phyloP scores from a whole-genome alignment of 2,888 invertebrate genomes.

The Eurytoma californica region DNA sequence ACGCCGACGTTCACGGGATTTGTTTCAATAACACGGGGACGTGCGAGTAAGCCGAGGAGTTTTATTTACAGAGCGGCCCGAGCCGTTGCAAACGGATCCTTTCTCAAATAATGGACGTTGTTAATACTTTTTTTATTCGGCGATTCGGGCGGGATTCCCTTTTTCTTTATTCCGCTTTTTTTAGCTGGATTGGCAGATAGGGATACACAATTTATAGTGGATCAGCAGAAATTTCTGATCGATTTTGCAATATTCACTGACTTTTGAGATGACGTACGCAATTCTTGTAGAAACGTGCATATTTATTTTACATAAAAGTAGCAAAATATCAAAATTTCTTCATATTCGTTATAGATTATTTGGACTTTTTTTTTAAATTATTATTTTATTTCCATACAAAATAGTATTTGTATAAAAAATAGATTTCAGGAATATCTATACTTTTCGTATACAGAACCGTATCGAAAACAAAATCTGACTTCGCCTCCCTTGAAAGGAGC shows the following conservation, averaged over 20 bases:
- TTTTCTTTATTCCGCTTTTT: constrained; percentile 18
- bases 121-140: constrained; percentile 6
- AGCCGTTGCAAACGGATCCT: constrained; percentile 29
- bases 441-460: background rate
- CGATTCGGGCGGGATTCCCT: background rate
- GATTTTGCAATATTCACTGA: no score
- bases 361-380: no score
- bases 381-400: no score
- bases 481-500: background rate
- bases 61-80: constrained; percentile 39
- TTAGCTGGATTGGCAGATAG: background rate
- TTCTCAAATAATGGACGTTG: constrained; percentile 42
- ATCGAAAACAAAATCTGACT: constrained; percentile 27
- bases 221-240: no score
- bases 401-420: no score
- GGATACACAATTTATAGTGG: no score
- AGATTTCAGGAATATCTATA: no score
- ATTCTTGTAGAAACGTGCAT: no score
- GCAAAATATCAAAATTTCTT: no score
- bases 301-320: no score
- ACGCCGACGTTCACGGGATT: constrained; percentile 64
- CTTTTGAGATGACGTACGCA: no score
- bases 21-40: constrained; percentile 67
- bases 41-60: constrained; percentile 46
- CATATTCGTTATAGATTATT: no score